Base-by-base conservation (phyloP, 2,888 invertebrate species). In the Malacosoma neustria region DNA sequence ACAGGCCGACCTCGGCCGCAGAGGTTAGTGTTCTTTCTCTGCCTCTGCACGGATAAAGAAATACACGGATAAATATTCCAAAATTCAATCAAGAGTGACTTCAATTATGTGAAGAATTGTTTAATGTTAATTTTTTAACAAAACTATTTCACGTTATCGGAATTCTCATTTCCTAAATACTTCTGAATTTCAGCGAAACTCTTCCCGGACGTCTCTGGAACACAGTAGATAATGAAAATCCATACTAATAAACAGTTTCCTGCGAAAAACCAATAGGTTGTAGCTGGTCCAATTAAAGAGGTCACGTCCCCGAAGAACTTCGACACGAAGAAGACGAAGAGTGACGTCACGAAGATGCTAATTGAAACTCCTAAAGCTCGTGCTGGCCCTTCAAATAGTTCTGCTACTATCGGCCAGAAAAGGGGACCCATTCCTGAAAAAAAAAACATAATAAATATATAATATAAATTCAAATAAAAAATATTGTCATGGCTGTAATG, bases 121-220 rank as follows among this genome's bases (percentile, higher is more conserved):
- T n/a, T n/a, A n/a, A n/a, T n/a, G n/a, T n/a, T n/a, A n/a, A n/a
- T n/a, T n/a, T n/a, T n/a, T n/a, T 13, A 31, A 34, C 14, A 9
- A 30, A 30, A 11, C n/a, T n/a, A n/a, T n/a, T n/a, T n/a, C n/a
- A n/a, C n/a, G n/a, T n/a, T n/a, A n/a, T n/a, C n/a, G n/a, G n/a
- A n/a, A n/a, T 6, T 13, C n/a, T 12, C 31, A 22, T 3, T 4
- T 12, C 37, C 34, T 33, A 56, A 36, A 13, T 34, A 34, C 11
- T 30, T 30, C 37, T 56, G 59, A 13, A 56, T 59, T 32, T 56
- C 52, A 3, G 14, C 36, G 35, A 57, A 54, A 11, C 43, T 40
- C 33, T 49, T 54, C 1, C 54, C 54, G 12, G 52, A 54, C 1
- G 59, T 59, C 36, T 59, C 59, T 2, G 57, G 59, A 9, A 56